A percentile compares a stretch with the other conserved stretches of the same genome.
Conservation (phyloP, 2,888 invertebrate species). For the Cheilosia urbana region DNA sequence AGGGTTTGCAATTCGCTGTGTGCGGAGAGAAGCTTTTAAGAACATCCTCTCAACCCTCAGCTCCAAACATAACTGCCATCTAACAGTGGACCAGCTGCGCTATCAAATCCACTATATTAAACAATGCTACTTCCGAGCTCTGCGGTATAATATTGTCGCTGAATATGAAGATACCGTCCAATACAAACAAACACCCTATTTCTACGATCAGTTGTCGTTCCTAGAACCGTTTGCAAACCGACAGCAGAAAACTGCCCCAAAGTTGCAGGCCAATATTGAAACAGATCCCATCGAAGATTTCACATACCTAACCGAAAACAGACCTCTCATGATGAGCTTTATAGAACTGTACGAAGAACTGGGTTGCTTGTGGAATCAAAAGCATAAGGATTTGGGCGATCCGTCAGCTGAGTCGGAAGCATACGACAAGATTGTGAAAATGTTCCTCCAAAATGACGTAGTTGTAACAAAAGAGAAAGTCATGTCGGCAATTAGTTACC, state of each 20-base stretch:
- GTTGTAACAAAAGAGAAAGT: constrained; percentile 32
- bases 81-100: neutral
- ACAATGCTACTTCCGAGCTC: neutral
- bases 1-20: neutral
- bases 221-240: constrained; percentile 12
- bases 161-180: neutral
- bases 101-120: neutral
- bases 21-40: neutral
- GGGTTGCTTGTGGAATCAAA: constrained; percentile 48
- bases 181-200: neutral
- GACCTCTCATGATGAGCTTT: constrained; percentile 41
- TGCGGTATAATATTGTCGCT: too few relatives aligned
- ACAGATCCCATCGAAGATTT: neutral
- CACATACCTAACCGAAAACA: constrained; percentile 4
- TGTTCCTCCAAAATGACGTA: constrained; percentile 19
- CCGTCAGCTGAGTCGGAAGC: constrained; percentile 19
- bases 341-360: constrained; percentile 45
- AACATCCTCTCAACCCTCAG: neutral
- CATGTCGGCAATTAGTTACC: constrained; percentile 19
- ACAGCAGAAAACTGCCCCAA: neutral
- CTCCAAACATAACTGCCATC: neutral
- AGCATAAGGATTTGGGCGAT: constrained; percentile 18
- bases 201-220: constrained; percentile 14
- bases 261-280: neutral
- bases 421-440: constrained; percentile 32